Conservation (phyloP, 2,113 vertebrate genomes). For the Turdus rufiventris region DNA sequence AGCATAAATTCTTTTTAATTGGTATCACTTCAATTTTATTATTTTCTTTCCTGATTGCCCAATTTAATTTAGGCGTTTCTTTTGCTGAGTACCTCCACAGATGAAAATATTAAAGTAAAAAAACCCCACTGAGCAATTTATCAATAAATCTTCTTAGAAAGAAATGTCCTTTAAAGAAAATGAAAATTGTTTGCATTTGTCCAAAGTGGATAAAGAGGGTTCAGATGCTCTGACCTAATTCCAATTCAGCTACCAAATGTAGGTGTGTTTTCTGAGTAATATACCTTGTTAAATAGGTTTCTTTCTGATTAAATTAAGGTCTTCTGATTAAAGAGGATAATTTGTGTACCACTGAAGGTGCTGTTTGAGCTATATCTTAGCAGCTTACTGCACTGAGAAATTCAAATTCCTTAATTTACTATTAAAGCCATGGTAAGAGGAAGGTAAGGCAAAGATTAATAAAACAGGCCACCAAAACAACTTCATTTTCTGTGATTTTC, state of each 20-base stretch:
- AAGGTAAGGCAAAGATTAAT: background rate
- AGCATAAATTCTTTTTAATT: background rate
- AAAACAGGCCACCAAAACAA: background rate
- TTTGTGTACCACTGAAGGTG: background rate
- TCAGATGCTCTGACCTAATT: background rate
- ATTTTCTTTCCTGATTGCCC: background rate
- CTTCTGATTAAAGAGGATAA: background rate
- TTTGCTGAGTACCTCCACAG: background rate
- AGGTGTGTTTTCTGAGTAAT: background rate
- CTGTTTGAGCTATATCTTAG: background rate
- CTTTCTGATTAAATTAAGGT: background rate
- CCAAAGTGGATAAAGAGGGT: background rate
- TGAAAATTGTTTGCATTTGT: background rate
- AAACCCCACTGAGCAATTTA: background rate
- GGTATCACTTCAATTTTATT: background rate
- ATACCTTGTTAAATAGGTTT: background rate
- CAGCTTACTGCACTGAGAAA: background rate
- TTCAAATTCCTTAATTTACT: background rate
- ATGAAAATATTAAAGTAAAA: background rate
- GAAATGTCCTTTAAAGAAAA: background rate
- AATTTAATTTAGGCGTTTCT: background rate
- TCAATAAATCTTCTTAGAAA: background rate
- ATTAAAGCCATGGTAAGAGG: background rate
- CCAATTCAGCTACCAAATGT: background rate
- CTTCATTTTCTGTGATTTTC: background rate